phyloP scores from a whole-genome alignment of 1,140 invertebrate species.

The Penaeus indicus region DNA sequence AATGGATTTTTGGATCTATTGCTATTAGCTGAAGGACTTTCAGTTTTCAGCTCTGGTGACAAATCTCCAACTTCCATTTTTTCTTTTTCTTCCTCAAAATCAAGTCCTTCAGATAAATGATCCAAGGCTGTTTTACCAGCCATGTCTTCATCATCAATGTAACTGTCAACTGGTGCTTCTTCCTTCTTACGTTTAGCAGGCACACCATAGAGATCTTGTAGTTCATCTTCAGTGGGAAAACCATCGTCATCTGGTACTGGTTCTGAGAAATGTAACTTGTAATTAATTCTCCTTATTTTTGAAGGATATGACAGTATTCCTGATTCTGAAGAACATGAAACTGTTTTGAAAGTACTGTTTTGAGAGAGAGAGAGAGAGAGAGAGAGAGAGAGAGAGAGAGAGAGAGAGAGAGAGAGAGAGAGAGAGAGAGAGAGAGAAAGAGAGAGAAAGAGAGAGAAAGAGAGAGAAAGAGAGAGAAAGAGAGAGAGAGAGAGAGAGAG shows the following conservation, averaged over 20 bases:
- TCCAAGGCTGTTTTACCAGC: not conserved
- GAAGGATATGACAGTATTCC: no score
- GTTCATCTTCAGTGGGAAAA: conserved; percentile 31
- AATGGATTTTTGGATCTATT: conserved; percentile 36
- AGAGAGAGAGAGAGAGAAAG: no score
- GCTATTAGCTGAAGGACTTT: not conserved
- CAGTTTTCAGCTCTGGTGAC: not conserved
- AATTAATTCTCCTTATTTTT: no score
- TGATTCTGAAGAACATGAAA: no score
- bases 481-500: no score
- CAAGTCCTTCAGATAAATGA: not conserved
- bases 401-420: no score
- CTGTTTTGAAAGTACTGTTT: no score
- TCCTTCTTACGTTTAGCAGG: conserved; percentile 27
- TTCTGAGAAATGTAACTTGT: conserved; percentile 24
- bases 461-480: no score
- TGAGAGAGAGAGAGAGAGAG: no score
- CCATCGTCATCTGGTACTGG: not conserved
- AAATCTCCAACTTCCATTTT: not conserved
- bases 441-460: no score
- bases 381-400: no score
- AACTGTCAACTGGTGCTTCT: conserved; percentile 7
- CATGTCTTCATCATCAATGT: not conserved
- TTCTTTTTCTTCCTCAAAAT: conserved; percentile 1
- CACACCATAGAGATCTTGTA: conserved; percentile 26